These are phyloP conservation scores for Lethenteron reissneri DNA, from an alignment of 2,113 vertebrate species.

Conservation along the genomic window DNA sequence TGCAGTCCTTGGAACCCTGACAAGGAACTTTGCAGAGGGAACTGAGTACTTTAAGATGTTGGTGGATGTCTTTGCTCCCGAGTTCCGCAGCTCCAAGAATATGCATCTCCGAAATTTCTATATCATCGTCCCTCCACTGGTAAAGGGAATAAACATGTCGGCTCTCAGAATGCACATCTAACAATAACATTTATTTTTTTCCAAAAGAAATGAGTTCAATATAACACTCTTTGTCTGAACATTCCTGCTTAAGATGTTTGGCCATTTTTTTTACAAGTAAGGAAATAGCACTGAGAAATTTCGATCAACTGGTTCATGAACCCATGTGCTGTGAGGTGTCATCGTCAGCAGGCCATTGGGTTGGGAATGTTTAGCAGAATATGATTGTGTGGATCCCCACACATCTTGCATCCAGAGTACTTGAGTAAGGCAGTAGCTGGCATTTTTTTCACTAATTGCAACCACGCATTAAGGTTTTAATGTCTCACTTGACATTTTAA, in stretches of 20 bases:
- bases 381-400: too few relatives aligned
- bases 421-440: too few relatives aligned
- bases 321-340: too few relatives aligned
- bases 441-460: too few relatives aligned
- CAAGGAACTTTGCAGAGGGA: constrained; percentile 78
- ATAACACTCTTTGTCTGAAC: neutral
- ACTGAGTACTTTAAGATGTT: constrained; percentile 98
- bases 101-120: constrained; percentile 95
- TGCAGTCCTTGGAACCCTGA: constrained; percentile 60
- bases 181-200: neutral
- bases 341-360: too few relatives aligned
- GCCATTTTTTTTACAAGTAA: neutral
- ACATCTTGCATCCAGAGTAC: too few relatives aligned
- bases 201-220: neutral
- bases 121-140: constrained; percentile 84
- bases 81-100: constrained; percentile 83
- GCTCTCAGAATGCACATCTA: neutral
- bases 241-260: neutral
- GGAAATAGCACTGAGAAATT: too few relatives aligned
- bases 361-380: too few relatives aligned
- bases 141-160: constrained; percentile 20
- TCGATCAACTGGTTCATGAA: too few relatives aligned
- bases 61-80: constrained; percentile 72
- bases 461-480: too few relatives aligned
- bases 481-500: too few relatives aligned